A percentile compares a stretch with the other conserved stretches of the same genome.
phyloP scores from a whole-genome alignment of 2,888 invertebrate species.

The Aromia moschata region DNA sequence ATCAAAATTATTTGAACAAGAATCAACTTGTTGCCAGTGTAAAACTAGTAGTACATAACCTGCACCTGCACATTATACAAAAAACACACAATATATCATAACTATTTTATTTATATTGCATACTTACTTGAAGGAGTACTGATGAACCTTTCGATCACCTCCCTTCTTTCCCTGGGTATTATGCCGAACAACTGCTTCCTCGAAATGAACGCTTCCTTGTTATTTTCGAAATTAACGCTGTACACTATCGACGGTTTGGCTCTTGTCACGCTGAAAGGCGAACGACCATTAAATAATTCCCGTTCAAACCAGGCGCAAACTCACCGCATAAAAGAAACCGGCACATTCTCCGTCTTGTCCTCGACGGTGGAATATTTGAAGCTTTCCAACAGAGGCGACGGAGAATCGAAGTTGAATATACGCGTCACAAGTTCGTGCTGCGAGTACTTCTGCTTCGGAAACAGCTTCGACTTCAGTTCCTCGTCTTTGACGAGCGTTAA shows the following conservation, averaged over 20 bases:
- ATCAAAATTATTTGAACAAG: no score
- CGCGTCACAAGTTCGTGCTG: slow-evolving; percentile 34
- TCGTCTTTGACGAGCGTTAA: slow-evolving; percentile 37
- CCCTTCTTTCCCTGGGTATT: slow-evolving; percentile 44
- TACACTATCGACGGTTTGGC: slow-evolving; percentile 52
- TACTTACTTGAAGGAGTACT: slow-evolving; percentile 33
- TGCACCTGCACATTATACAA: no score
- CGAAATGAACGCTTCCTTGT: slow-evolving; percentile 44
- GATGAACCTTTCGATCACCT: slow-evolving; percentile 44
- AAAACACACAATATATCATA: slow-evolving; percentile 1
- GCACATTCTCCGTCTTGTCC: slow-evolving; percentile 46
- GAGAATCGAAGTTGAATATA: slow-evolving; percentile 48
- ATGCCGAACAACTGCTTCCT: slow-evolving; percentile 48
- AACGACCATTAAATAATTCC: not conserved
- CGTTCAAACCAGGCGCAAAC: not conserved
- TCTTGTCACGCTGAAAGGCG: slow-evolving; percentile 51
- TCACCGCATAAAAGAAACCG: slow-evolving; percentile 53
- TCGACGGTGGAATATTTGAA: slow-evolving; percentile 45
- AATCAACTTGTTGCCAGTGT: no score
- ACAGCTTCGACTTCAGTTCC: slow-evolving; percentile 39
- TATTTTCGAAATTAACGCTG: slow-evolving; percentile 47
- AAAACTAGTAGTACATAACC: no score
- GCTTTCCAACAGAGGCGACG: slow-evolving; percentile 47
- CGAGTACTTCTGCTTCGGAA: slow-evolving; percentile 28
- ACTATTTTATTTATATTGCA: not conserved